Conservation (phyloP, 2,797 vertebrate species). For the Lepidocolaptes lacrymiger region DNA sequence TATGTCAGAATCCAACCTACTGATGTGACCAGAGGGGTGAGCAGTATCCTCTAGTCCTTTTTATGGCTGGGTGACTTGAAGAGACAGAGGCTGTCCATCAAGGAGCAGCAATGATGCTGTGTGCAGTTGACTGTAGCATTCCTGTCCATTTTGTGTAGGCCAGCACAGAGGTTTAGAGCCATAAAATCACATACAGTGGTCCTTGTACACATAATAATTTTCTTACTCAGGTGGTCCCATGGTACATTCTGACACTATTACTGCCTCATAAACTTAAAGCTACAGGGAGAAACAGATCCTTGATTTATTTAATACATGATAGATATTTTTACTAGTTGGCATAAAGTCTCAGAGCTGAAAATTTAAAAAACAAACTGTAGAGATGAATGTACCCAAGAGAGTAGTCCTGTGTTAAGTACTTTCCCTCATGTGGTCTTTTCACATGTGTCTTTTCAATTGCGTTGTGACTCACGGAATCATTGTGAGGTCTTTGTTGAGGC, state of each 20-base stretch:
- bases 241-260: neutral
- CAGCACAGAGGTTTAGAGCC: neutral
- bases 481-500: neutral
- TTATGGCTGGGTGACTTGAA: neutral
- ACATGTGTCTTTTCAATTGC: neutral
- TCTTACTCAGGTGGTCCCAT: neutral
- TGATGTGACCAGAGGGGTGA: neutral
- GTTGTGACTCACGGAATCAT: neutral
- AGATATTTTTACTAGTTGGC: neutral
- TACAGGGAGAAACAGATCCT: neutral
- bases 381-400: neutral
- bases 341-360: neutral
- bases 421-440: neutral
- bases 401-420: neutral
- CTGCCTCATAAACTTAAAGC: neutral
- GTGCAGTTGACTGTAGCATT: neutral
- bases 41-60: neutral
- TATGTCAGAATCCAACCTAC: neutral
- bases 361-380: neutral
- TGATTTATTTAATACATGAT: neutral
- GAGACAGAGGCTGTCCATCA: neutral
- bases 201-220: neutral
- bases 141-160: neutral
- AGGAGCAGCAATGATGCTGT: rapidly evolving
- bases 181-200: neutral